Conservation (phyloP, 2,797 vertebrate genomes). For the Microhierax caerulescens region DNA sequence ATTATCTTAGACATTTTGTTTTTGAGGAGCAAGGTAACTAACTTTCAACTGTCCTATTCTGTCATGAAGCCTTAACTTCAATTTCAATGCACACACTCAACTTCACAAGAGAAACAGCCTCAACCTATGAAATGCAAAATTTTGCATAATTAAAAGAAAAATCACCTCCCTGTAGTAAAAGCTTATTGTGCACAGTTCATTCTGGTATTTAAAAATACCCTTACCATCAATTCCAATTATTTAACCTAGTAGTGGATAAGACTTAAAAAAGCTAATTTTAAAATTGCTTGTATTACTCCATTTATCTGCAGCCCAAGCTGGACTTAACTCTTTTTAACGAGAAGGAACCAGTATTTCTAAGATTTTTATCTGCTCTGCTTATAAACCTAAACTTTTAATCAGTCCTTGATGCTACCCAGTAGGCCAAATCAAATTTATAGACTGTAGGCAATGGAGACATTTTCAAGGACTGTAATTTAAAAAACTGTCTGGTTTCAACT, state of each 20-base stretch:
- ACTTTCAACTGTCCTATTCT: not conserved
- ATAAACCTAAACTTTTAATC: not conserved
- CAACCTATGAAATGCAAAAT: not conserved
- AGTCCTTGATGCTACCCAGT: not conserved
- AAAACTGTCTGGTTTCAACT: constrained; percentile 35
- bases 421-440: constrained; percentile 43
- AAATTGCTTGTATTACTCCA: not conserved
- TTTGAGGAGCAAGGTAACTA: constrained; percentile 9
- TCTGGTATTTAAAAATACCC: constrained; percentile 37
- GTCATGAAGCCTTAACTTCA: not conserved
- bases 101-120: not conserved
- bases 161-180: constrained; percentile 1
- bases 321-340: not conserved
- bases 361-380: not conserved
- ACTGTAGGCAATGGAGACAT: constrained; percentile 14
- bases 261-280: not conserved
- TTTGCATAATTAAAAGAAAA: not conserved
- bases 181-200: not conserved
- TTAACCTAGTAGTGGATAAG: constrained; percentile 14
- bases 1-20: not conserved
- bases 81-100: not conserved
- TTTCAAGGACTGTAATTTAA: constrained; percentile 26
- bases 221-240: not conserved
- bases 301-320: not conserved
- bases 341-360: not conserved